Base-by-base conservation (phyloP, 2,888 invertebrate species). In the Taphrorychus bicolor region DNA sequence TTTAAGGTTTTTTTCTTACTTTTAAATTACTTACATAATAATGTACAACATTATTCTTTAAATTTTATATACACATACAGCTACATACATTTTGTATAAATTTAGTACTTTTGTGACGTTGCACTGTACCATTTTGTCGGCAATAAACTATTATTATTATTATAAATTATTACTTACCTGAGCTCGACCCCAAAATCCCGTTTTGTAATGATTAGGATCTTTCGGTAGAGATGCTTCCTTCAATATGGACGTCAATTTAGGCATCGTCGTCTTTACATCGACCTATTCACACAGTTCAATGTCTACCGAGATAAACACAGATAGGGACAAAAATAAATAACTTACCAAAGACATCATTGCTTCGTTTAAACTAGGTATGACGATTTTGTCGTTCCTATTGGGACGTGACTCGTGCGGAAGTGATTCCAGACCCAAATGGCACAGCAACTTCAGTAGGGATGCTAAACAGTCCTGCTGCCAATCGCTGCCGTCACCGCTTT, bases 381-480 rank as follows among this genome's bases (percentile, higher is more conserved):
- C 79, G 32, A 89, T 84, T 76, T 88, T 89, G 58, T 92, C 91
- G 23, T 78, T 79, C 71, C 84, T 79, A 45, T 83, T 80, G 3
- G 79, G 76, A 22, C 79, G 74, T 9, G 77, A 72, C 59, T 82
- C 81, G 18, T 75, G 75, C 0, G 79, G 76, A 16, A 79, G 82
- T 60, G 87, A 85, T 21, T 88, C 86, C 7, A 95, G 91, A 0
- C 96, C 95, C 59, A 97, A 87, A 70, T 95, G 90, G 80, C 94
- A 95, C 5, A 97, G 83, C 71, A 96, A 87, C 77, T 95, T 93
- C 59, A 97, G 80, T 7, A 97, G 83, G 72, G 93, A 90, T 2
- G 96, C 95, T 22, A 97, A 84, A 77, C 96, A 97, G 79, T 97
- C 97, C 79, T 96, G 96, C 61, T 95, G 90, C 97, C 97, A 97